Base-by-base conservation (phyloP, 2,797 vertebrate species). In the Pseudocheirus occidentalis region DNA sequence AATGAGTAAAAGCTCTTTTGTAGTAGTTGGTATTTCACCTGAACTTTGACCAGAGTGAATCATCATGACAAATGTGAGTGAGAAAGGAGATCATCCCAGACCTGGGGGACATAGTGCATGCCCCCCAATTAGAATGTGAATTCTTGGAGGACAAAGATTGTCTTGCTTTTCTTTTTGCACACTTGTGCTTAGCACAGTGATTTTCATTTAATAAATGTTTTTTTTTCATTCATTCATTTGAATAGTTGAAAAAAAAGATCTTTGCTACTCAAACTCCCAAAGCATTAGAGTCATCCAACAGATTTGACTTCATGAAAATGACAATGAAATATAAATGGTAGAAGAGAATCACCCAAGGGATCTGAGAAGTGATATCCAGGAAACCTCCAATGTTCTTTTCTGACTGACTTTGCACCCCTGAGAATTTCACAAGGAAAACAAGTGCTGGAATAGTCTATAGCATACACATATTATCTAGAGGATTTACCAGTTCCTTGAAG, bases 221-320 rank as follows among this genome's bases (percentile, higher is more conserved):
- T 87, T 46, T 52, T 87, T 87, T 87, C 24, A 50, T 95, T 93
- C 90, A 81, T 91, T 93, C 94, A 95, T 95, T 92, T 95, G 81
- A 92, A 28, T 50, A 34, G 97, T 95, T 96, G 91, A 34, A 87
- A 90, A 55, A n/a, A 53, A 96, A 96, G 91, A 58, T 93, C 62
- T 95, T 95, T 96, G 66, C 94, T 95, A 81, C 92, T 91, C 92
- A 56, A 95, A 94, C 91, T 92, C 92, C 97, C 94, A 94, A 55
- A 94, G 96, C 97, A 96, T 97, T 94, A 95, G 95, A 91, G 87
- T 31, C 66, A 87, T 57, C 93, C 58, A 95, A 34, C 13, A 92
- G 94, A 91, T 58, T 54, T 93, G 55, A 50, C 91, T 57, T 46
- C 58, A 92, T 96, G 53, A 87, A 87, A 24, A 92, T 92, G 58